Evolutionary conservation across 1,140 invertebrate species (phyloP).

Genomic region (Drosophila fuyamai): DNA sequence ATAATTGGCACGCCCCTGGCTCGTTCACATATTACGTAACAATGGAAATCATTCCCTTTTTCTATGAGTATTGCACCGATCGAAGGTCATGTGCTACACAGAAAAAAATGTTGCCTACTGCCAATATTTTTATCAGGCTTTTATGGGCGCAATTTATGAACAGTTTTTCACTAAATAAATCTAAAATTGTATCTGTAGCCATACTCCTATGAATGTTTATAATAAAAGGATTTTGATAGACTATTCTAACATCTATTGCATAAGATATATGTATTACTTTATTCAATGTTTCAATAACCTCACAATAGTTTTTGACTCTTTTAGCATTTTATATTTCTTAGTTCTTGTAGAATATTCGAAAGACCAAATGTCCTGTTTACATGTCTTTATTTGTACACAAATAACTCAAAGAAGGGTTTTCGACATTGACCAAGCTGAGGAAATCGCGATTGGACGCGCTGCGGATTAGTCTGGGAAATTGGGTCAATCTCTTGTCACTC

Average conservation of each 20-base stretch:
- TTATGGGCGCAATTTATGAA: too few species aligned
- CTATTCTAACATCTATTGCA: too few species aligned
- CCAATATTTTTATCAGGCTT: too few species aligned
- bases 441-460: slow-evolving; percentile 30
- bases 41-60: not conserved
- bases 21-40: slow-evolving; percentile 17
- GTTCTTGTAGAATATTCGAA: not conserved
- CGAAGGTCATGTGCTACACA: slow-evolving; percentile 33
- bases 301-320: too few species aligned
- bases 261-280: too few species aligned
- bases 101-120: not conserved
- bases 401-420: slow-evolving; percentile 26
- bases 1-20: slow-evolving; percentile 13
- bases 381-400: not conserved
- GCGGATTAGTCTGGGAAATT: slow-evolving; percentile 48
- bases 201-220: too few species aligned
- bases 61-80: not conserved
- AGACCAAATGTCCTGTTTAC: not conserved
- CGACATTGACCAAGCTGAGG: slow-evolving; percentile 20
- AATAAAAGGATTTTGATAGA: too few species aligned
- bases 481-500: slow-evolving; percentile 59
- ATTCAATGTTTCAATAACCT: too few species aligned
- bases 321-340: too few species aligned
- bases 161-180: too few species aligned
- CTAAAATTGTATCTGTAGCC: too few species aligned